These are phyloP conservation scores for Aphidius gifuensis DNA, from an alignment of 1,140 invertebrate species.

Conservation along the genomic window DNA sequence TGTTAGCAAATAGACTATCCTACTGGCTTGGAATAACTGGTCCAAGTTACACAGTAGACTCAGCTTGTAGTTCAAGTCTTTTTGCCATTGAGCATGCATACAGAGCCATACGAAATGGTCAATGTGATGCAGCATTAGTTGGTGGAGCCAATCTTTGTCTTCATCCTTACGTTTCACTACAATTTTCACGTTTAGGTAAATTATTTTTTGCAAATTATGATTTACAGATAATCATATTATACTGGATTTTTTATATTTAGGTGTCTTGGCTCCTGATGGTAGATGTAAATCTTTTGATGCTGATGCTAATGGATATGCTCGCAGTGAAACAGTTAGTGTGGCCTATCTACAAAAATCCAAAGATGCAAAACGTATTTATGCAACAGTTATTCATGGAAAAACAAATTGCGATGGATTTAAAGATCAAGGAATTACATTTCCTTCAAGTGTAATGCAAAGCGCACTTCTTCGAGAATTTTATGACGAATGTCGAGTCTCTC, in stretches of 20 bases:
- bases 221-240: no score
- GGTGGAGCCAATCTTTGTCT: conserved; percentile 79
- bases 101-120: conserved; percentile 68
- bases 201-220: not conserved
- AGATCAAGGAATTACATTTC: conserved; percentile 86
- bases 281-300: conserved; percentile 88
- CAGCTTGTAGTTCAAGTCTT: conserved; percentile 87
- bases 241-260: conserved; percentile 37
- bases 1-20: conserved; percentile 89
- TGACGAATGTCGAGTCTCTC: conserved; percentile 73
- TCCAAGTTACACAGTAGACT: conserved; percentile 82
- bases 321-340: conserved; percentile 73
- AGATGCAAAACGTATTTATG: conserved; percentile 75
- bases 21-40: conserved; percentile 68
- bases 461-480: conserved; percentile 81
- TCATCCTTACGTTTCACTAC: conserved; percentile 80
- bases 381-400: conserved; percentile 66
- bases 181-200: conserved; percentile 64
- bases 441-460: conserved; percentile 79
- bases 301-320: conserved; percentile 70
- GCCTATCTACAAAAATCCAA: conserved; percentile 80
- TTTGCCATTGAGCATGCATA: conserved; percentile 82
- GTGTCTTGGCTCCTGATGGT: conserved; percentile 83
- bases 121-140: conserved; percentile 85
- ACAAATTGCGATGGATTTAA: conserved; percentile 81